phyloP scores from a whole-genome alignment of 2,797 vertebrate species.

The Microctenopoma lineatum region DNA sequence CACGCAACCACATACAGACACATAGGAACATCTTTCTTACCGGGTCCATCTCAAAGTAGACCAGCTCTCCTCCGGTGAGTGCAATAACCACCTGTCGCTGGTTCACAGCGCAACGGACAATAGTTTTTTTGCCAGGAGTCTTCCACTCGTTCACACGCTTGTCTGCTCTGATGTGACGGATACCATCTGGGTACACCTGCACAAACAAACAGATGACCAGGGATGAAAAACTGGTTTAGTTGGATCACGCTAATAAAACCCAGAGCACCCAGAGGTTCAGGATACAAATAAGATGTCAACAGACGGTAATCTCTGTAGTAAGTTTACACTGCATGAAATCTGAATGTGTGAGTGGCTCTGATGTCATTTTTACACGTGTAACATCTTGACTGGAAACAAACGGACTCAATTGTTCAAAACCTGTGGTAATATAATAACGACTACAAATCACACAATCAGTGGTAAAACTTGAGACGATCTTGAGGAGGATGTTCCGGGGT shows the following conservation, averaged over 20 bases:
- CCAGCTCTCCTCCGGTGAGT: constrained; percentile 95
- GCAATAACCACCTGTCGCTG: constrained; percentile 98
- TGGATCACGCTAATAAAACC: not conserved
- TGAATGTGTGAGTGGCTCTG: no score
- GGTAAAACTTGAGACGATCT: not conserved
- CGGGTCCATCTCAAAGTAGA: constrained; percentile 99
- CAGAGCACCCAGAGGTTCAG: not conserved
- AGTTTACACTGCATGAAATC: not conserved
- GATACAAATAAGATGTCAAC: not conserved
- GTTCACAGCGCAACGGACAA: constrained; percentile 97
- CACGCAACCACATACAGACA: not conserved
- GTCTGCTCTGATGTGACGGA: constrained; percentile 96
- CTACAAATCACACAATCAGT: no score
- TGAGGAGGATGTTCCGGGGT: not conserved
- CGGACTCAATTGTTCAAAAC: not conserved
- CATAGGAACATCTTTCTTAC: constrained; percentile 77
- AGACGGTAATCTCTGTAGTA: not conserved
- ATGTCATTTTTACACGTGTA: no score
- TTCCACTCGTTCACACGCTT: constrained; percentile 99
- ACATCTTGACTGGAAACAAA: not conserved
- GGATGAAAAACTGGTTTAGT: not conserved
- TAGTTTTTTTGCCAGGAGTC: constrained; percentile 97
- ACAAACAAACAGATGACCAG: constrained; percentile 23
- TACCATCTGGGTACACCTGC: constrained; percentile 98
- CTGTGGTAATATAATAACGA: not conserved